phyloP scores from a whole-genome alignment of 2,888 invertebrate species.

The Orchesella flavescens region DNA sequence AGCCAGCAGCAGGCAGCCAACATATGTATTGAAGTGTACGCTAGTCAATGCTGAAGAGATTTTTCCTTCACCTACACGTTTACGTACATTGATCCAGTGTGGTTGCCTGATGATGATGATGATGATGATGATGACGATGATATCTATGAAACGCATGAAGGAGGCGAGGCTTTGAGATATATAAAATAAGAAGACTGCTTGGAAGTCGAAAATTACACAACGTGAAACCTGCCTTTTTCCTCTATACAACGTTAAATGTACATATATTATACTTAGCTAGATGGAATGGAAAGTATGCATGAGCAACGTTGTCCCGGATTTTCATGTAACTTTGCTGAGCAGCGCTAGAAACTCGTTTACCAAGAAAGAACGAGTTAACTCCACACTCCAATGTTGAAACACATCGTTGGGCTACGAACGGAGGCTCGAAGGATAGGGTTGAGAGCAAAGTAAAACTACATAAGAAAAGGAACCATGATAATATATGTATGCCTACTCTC shows the following conservation, averaged over 20 bases:
- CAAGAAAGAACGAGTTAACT: no score
- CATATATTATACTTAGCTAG: background rate
- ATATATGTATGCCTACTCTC: no score
- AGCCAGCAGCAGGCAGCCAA: background rate
- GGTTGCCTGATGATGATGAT: slow-evolving; percentile 19
- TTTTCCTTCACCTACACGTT: slow-evolving; percentile 31
- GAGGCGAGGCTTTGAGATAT: slow-evolving; percentile 27
- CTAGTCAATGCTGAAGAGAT: slow-evolving; percentile 10
- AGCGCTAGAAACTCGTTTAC: no score
- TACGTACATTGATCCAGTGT: slow-evolving; percentile 54
- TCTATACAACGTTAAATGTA: no score
- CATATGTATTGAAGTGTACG: background rate
- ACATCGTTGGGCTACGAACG: no score
- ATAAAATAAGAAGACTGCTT: slow-evolving; percentile 15
- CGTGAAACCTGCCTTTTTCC: background rate
- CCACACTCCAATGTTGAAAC: no score
- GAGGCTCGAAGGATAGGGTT: no score
- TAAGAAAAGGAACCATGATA: no score
- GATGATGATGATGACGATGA: slow-evolving; percentile 1
- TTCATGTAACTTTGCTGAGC: no score
- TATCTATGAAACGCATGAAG: slow-evolving; percentile 10
- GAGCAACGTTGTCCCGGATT: background rate
- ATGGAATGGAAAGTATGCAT: background rate
- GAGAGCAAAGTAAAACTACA: no score
- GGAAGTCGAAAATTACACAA: slow-evolving; percentile 32